Conservation (phyloP, 1,140 invertebrate genomes). For the Scaptomyza hsui region DNA sequence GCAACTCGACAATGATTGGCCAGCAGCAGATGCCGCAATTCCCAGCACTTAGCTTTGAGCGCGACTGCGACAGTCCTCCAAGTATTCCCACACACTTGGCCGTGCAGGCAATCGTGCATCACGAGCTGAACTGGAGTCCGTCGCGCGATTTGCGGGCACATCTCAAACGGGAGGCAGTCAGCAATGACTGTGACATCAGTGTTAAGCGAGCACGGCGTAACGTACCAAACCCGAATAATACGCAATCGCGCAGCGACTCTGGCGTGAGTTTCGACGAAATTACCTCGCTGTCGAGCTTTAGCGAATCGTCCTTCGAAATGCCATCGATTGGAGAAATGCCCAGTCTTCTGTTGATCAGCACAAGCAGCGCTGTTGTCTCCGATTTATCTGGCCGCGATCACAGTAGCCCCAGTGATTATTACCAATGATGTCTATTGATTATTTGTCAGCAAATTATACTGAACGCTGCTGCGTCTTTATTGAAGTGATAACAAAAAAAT, state of each 20-base stretch:
- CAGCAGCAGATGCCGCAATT: not conserved
- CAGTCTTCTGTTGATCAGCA: conserved; percentile 62
- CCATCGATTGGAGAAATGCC: conserved; percentile 64
- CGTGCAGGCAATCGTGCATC: conserved; percentile 58
- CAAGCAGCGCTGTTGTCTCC: conserved; percentile 63
- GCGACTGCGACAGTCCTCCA: conserved; percentile 36
- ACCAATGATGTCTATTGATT: not conserved
- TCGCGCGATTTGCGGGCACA: not conserved
- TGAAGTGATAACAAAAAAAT: too few relatives aligned
- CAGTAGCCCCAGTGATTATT: not conserved
- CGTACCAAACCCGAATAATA: conserved; percentile 17
- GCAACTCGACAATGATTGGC: conserved; percentile 62
- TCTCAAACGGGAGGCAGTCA: conserved; percentile 19
- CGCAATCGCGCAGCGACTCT: conserved; percentile 37
- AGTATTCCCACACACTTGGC: conserved; percentile 25
- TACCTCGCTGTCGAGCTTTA: conserved; percentile 39
- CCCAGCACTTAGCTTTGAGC: not conserved
- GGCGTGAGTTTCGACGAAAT: conserved; percentile 49
- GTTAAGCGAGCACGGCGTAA: conserved; percentile 23
- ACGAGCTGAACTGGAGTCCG: conserved; percentile 64
- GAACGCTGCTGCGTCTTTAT: not conserved
- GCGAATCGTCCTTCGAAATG: conserved; percentile 9
- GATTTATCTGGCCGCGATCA: conserved; percentile 28
- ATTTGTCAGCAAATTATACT: not conserved
- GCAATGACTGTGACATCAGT: not conserved